Base-by-base conservation (phyloP, 2,888 invertebrate species). In the Scrobipalpa atriplicella region DNA sequence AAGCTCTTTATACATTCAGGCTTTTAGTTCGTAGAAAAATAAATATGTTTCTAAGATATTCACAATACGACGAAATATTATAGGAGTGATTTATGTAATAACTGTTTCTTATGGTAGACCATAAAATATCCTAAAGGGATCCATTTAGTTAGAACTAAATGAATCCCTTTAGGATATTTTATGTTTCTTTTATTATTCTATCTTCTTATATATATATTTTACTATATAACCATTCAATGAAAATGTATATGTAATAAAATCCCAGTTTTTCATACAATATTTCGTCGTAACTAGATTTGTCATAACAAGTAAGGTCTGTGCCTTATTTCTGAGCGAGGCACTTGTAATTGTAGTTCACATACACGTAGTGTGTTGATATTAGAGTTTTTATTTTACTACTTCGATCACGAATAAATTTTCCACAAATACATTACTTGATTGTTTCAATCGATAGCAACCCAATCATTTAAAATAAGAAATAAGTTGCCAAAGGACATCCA, bases 351-450 rank as follows among this genome's bases (percentile, higher is more conserved):
- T 66, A 68, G 68, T 66, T 69, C 72, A 68, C 73, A 66, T 66
- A 74, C 84, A 84, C 85, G 77, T 86, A 85, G 87, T 73, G 83
- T 82, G 84, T 85, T 83, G 70, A 79, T 75, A 78, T 80, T 85
- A 89, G 84, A 86, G 79, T 81, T 85, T 62, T 89, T 89, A 89
- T 90, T 90, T 90, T 89, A 90, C 75, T 90, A 90, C 83, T 84
- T 79, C 72, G 77, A 74, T 89, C 90, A 90, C 87, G 80, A 90
- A 90, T 91, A 91, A 85, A 87, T 86, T 90, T 89, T 90, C 74
- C 84, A 87, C 83, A 84, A 86, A 84, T 81, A 80, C 67, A 71
- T 70, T 70, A 18, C 18, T 51, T 8, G 13, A 13, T 11, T n/a
- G 58, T 58, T 58, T 58, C 9, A 58, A 16, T 58, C 1, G 6